phyloP scores from a whole-genome alignment of 2,797 vertebrate genomes.

The Chaunax sp. region DNA sequence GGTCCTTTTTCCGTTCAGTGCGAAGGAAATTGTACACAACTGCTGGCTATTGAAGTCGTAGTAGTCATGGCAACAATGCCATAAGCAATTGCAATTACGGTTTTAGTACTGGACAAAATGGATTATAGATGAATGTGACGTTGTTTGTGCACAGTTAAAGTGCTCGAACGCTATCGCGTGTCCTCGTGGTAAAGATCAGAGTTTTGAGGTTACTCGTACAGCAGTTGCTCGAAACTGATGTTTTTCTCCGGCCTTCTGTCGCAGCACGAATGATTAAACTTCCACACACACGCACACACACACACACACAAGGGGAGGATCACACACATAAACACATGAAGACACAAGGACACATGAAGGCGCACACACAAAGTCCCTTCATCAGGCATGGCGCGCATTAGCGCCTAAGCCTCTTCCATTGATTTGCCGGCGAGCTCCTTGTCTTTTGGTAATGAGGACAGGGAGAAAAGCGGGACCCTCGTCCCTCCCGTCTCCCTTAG shows the following conservation, averaged over 20 bases:
- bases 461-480: slow-evolving; percentile 79
- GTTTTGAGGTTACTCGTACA: slow-evolving; percentile 59
- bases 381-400: slow-evolving; percentile 73
- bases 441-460: slow-evolving; percentile 85
- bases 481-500: slow-evolving; percentile 73
- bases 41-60: slow-evolving; percentile 53
- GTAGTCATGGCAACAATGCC: slow-evolving; percentile 73
- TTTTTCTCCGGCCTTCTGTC: slow-evolving; percentile 62
- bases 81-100: slow-evolving; percentile 55
- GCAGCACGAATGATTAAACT: slow-evolving; percentile 61
- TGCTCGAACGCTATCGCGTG: slow-evolving; percentile 52
- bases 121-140: slow-evolving; percentile 68
- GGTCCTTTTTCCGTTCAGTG: slow-evolving; percentile 31
- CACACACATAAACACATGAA: slow-evolving; percentile 43
- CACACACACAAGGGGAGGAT: slow-evolving; percentile 23
- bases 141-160: slow-evolving; percentile 75
- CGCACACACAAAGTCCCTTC: slow-evolving; percentile 61
- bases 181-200: slow-evolving; percentile 70
- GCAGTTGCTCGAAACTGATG: slow-evolving; percentile 51
- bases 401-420: slow-evolving; percentile 79
- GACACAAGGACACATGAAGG: slow-evolving; percentile 34
- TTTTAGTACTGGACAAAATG: slow-evolving; percentile 51
- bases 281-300: slow-evolving; percentile 20
- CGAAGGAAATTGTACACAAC: slow-evolving; percentile 64
- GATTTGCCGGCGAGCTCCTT: slow-evolving; percentile 82